A percentile compares a stretch with the other conserved stretches of the same genome.
Conservation (phyloP, 2,113 vertebrate genomes). For the Chloropsis hardwickii region DNA sequence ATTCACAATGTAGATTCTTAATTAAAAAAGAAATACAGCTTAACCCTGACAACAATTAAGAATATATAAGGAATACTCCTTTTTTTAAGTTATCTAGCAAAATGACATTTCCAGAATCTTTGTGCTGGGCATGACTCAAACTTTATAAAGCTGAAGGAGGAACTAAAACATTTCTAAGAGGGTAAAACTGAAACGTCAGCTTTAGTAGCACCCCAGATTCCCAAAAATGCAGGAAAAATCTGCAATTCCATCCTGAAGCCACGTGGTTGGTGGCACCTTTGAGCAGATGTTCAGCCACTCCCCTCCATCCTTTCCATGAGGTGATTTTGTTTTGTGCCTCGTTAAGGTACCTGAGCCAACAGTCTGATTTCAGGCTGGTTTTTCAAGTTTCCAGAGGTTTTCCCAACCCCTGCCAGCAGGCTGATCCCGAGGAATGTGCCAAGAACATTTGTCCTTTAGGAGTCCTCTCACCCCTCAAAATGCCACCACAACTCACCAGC, state of each 20-base stretch:
- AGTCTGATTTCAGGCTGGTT: conserved; percentile 29
- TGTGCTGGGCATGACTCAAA: not conserved
- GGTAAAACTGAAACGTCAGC: not conserved
- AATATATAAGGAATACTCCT: not conserved
- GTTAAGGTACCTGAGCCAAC: conserved; percentile 36
- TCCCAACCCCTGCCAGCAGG: not conserved
- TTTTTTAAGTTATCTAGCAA: not conserved
- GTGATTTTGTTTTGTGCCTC: conserved; percentile 38
- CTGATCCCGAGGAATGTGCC: not conserved
- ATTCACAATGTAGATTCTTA: not conserved
- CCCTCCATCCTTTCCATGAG: not conserved
- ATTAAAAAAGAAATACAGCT: not conserved
- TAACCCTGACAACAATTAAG: not conserved
- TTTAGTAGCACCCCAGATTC: not conserved
- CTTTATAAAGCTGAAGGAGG: not conserved
- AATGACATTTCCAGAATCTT: conserved; percentile 13
- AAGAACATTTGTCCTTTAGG: not conserved
- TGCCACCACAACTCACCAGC: not conserved
- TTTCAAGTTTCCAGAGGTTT: not conserved
- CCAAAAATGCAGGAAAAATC: not conserved
- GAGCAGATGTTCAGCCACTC: not conserved
- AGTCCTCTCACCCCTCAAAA: not conserved
- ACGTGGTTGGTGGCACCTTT: not conserved
- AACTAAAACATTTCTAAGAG: not conserved
- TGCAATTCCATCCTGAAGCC: not conserved